phyloP scores from a whole-genome alignment of 1,140 invertebrate genomes.

The Aricia agestis region DNA sequence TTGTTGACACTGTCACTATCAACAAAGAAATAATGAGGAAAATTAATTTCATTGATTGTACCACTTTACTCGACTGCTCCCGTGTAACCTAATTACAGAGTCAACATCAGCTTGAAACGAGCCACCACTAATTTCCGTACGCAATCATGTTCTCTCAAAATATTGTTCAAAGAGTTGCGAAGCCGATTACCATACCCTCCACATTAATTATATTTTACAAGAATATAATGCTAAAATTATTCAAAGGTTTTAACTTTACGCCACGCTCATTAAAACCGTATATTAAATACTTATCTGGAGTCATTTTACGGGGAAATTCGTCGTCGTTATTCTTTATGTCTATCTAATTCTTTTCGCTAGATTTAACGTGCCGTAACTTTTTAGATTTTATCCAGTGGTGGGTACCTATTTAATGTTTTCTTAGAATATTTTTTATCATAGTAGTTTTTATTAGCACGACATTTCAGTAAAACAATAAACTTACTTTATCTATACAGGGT shows the following conservation, averaged over 20 bases:
- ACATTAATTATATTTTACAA: conserved; percentile 16
- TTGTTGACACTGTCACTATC: no score
- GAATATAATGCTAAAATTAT: conserved; percentile 15
- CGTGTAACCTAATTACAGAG: not conserved
- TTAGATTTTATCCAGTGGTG: not conserved
- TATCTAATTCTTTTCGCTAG: conserved; percentile 11
- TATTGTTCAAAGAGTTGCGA: conserved; percentile 7
- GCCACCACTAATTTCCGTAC: not conserved
- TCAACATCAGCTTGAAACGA: not conserved
- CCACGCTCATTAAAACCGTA: conserved; percentile 8
- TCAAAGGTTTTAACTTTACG: conserved; percentile 15
- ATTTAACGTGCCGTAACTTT: conserved; percentile 17
- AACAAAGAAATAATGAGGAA: not conserved
- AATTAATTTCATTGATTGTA: not conserved
- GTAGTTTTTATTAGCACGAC: no score
- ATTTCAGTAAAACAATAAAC: no score
- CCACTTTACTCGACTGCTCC: not conserved
- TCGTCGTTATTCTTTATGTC: not conserved
- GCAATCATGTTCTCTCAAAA: not conserved
- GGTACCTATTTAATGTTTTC: not conserved
- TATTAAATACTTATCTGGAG: conserved; percentile 15
- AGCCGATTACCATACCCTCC: not conserved
- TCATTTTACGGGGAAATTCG: conserved; percentile 8
- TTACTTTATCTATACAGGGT: no score
- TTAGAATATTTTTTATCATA: no score